Evolutionary conservation across 2,797 vertebrate genomes (phyloP), one percentile per base, ranked within the genome.

Genomic region (Xyrichtys novacula): DNA sequence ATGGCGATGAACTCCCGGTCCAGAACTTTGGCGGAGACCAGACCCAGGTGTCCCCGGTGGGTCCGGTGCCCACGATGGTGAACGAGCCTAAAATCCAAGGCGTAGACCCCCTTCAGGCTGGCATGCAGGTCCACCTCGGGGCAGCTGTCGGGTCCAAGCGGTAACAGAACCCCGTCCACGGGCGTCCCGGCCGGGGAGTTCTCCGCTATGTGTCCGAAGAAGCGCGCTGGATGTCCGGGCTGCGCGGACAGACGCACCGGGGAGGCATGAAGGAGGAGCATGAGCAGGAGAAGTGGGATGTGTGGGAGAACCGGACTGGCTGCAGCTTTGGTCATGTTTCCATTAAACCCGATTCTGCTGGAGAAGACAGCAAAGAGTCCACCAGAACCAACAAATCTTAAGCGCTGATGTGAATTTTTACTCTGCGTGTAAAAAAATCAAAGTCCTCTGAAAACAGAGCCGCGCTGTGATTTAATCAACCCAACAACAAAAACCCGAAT

Each of bases 1-100:
- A 76, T 85, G 7, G 93, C 78, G 9, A 89, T 92, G 23, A 85
- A 84, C 80, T 93, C 93, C 60, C 93, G 78, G 81, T 94, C 92
- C 84, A 95, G 87, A 54, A 76, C 66, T 89, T 86, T 90, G 1
- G 89, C 49, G 16, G 93, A 94, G 65, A 91, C 85, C 74, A 95
- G 53, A 25, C 84, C 71, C 50, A 94, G 81, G 25, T 83, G 57
- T 3, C 44, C 65, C 15, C 38, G 34, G 29, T 58, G 63, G 10
- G 63, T 23, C 56, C 65, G 88, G 29, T 76, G 57, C 10, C 78
- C 70, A 6, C 48, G 70, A 25, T 62, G 20, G 40, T 74, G 78
- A 42, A 90, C 65, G 8, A 93, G 73, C 17, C 76, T 48, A 53
- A 94, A 94, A 71, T 92, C 83, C 5, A 83, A 82, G 0, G 91